Conservation (phyloP, 2,888 invertebrate species). For the Drosophila dives region DNA sequence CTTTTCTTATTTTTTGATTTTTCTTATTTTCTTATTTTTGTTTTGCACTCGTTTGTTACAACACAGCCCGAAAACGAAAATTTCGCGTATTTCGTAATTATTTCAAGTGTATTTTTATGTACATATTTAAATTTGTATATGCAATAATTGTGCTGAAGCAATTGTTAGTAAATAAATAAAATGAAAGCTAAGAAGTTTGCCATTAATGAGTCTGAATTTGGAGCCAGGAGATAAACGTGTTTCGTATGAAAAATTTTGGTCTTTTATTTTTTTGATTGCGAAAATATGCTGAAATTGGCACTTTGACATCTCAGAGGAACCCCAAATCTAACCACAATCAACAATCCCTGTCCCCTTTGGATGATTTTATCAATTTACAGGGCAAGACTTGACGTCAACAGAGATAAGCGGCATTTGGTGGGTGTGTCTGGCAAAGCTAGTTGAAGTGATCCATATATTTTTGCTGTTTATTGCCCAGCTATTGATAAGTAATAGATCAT, state of each 20-base stretch:
- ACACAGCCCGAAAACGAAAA: constrained; percentile 56
- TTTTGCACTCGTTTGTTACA: constrained; percentile 78
- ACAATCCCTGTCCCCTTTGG: background rate
- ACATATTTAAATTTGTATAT: constrained; percentile 1
- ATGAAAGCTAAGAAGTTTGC: constrained; percentile 25
- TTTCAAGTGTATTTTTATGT: constrained; percentile 6
- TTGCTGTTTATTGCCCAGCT: background rate
- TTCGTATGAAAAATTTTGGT: background rate
- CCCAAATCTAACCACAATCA: background rate
- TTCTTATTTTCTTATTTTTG: constrained; percentile 12
- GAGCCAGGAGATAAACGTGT: constrained; percentile 11
- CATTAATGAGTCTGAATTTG: constrained; percentile 56
- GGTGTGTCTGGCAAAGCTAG: constrained; percentile 49
- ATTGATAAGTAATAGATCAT: constrained; percentile 41
- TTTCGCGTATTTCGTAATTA: constrained; percentile 46
- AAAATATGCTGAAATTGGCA: constrained; percentile 8
- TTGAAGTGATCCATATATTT: constrained; percentile 22
- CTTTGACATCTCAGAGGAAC: background rate
- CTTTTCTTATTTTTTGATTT: constrained; percentile 22
- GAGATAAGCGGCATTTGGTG: constrained; percentile 50
- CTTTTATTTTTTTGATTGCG: constrained; percentile 1
- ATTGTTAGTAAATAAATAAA: constrained; percentile 14
- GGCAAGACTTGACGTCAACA: constrained; percentile 40
- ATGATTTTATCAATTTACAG: constrained; percentile 41
- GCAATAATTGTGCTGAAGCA: background rate